Evolutionary conservation across 2,113 vertebrate species (phyloP).

Genomic region (Suricata suricatta): DNA sequence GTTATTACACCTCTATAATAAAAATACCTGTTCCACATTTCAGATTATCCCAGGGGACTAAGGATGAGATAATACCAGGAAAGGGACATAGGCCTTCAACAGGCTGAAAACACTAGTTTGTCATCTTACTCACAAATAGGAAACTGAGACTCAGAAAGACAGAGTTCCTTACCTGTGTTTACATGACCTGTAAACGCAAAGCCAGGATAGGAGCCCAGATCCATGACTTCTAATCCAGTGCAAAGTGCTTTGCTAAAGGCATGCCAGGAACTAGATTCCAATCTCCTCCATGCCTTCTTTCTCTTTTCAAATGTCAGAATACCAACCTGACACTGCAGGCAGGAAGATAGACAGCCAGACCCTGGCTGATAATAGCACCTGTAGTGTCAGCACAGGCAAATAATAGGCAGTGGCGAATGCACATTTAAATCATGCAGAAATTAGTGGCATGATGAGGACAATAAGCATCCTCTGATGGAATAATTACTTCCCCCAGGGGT

Average conservation of each 20-base stretch:
- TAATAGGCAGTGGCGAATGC: background rate
- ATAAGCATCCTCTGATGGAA: constrained; percentile 45
- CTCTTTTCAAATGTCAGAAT: constrained; percentile 46
- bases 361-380: background rate
- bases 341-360: background rate
- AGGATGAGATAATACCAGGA: background rate
- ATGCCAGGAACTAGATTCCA: background rate
- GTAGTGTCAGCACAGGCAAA: background rate
- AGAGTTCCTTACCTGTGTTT: background rate
- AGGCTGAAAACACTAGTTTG: background rate
- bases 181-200: background rate
- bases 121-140: background rate
- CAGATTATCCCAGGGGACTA: background rate
- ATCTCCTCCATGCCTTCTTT: background rate
- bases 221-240: background rate
- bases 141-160: constrained; percentile 9
- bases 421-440: constrained; percentile 68
- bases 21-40: background rate
- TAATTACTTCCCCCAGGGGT: constrained; percentile 41
- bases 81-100: background rate
- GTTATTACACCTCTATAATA: background rate
- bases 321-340: background rate
- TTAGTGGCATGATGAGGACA: constrained; percentile 41
- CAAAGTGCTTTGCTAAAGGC: background rate
- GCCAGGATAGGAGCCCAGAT: background rate